Percentiles rank a stretch among this genome's conserved stretches.
Evolutionary conservation across 2,797 vertebrate genomes (phyloP).

Genomic region (Falco novaeseelandiae): DNA sequence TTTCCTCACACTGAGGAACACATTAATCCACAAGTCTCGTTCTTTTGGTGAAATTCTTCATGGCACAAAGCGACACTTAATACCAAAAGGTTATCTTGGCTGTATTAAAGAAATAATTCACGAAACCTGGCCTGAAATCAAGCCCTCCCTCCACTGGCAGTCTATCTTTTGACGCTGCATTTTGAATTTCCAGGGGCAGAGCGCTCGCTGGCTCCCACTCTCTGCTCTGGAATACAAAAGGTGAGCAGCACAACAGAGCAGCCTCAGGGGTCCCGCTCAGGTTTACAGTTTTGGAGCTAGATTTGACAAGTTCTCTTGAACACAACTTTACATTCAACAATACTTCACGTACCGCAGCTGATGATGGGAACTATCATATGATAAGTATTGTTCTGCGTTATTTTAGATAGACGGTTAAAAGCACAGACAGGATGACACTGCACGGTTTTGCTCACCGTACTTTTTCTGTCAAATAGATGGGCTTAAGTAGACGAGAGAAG

Average conservation of each 20-base stretch:
- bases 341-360: not conserved
- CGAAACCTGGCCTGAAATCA: not conserved
- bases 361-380: not conserved
- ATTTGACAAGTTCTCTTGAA: not conserved
- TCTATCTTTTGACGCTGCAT: not conserved
- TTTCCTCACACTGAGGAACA: not conserved
- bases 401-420: not conserved
- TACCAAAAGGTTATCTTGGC: not conserved
- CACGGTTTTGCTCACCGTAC: not conserved
- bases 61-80: accelerated
- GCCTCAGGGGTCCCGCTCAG: not conserved
- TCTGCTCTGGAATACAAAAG: not conserved
- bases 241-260: not conserved
- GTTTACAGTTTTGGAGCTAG: not conserved
- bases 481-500: not conserved
- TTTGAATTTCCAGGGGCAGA: not conserved
- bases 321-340: not conserved
- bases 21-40: accelerated
- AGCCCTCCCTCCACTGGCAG: not conserved
- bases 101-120: not conserved
- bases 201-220: accelerated
- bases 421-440: not conserved
- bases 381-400: not conserved
- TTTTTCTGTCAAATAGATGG: not conserved
- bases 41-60: not conserved